phyloP scores from a whole-genome alignment of 2,797 vertebrate genomes.

The Micromesistius poutassou region DNA sequence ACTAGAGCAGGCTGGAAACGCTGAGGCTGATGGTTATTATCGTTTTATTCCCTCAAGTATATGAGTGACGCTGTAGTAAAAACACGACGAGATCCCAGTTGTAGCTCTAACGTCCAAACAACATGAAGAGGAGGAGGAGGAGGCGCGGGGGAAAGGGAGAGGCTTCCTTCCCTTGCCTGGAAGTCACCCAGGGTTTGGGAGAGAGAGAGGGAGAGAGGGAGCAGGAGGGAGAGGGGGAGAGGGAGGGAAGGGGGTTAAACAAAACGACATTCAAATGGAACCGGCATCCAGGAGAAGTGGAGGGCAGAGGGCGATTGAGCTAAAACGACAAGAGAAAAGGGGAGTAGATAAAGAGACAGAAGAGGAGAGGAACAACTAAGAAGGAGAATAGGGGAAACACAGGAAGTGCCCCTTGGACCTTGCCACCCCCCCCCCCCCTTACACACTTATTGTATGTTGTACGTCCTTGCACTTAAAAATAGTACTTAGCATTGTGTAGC shows the following conservation, averaged over 20 bases:
- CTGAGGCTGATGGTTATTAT: background rate
- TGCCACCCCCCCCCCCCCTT: too few species aligned
- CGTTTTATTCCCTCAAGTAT: background rate
- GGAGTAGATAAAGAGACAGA: background rate
- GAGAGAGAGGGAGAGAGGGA: conserved; percentile 26
- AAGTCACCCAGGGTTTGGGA: conserved; percentile 12
- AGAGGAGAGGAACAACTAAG: background rate
- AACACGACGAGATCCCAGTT: conserved; percentile 1
- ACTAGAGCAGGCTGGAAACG: background rate
- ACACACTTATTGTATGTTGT: too few species aligned
- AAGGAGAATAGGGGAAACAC: background rate
- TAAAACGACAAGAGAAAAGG: background rate
- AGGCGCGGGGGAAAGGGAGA: conserved; percentile 64
- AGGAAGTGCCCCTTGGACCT: background rate
- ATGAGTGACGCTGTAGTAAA: background rate
- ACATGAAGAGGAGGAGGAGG: conserved; percentile 47
- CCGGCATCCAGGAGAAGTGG: background rate
- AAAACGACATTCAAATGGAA: background rate
- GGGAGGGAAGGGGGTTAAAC: background rate
- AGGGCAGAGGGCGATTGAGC: conserved; percentile 23
- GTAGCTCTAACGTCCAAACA: conserved; percentile 46
- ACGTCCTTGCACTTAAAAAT: too few species aligned
- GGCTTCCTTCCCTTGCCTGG: conserved; percentile 62
- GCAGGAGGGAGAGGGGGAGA: conserved; percentile 9
- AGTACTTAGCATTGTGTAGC: too few species aligned